These are phyloP conservation scores for Callyntrura sp. DNA, from an alignment of 2,888 invertebrate genomes.

Conservation along the genomic window DNA sequence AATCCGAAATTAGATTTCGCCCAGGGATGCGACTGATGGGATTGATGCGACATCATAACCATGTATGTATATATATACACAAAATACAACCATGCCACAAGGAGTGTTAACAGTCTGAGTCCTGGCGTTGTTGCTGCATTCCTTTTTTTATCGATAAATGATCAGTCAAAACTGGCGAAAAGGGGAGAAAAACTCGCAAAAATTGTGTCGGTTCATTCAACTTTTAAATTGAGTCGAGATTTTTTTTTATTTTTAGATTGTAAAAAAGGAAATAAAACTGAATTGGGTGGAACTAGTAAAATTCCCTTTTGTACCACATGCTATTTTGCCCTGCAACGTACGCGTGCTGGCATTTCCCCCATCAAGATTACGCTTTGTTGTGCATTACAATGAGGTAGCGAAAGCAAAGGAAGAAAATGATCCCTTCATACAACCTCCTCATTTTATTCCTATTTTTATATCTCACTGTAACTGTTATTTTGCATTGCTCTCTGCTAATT, in stretches of 20 bases:
- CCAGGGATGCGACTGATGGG: neutral
- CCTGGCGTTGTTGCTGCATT: neutral
- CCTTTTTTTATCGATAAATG: neutral
- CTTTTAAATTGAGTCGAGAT: neutral
- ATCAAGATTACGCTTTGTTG: conserved; percentile 23
- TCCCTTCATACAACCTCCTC: neutral
- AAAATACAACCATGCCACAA: conserved; percentile 1
- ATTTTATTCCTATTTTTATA: neutral
- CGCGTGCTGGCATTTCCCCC: conserved; percentile 26
- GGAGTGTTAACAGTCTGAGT: neutral
- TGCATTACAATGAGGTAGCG: conserved; percentile 2
- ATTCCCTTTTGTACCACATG: conserved; percentile 7
- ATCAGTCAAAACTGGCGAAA: neutral
- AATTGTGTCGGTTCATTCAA: conserved; percentile 50
- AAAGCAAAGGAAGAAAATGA: neutral
- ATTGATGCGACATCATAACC: neutral
- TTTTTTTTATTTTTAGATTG: neutral
- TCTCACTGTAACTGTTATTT: neutral
- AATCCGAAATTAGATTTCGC: neutral
- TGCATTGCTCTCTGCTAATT: neutral
- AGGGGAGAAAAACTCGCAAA: neutral
- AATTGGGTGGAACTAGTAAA: neutral
- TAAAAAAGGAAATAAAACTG: neutral
- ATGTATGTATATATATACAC: neutral
- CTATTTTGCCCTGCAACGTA: neutral